These are phyloP conservation scores for Pipistrellus nathusii DNA, from an alignment of 2,797 vertebrate species.

Conservation along the genomic window DNA sequence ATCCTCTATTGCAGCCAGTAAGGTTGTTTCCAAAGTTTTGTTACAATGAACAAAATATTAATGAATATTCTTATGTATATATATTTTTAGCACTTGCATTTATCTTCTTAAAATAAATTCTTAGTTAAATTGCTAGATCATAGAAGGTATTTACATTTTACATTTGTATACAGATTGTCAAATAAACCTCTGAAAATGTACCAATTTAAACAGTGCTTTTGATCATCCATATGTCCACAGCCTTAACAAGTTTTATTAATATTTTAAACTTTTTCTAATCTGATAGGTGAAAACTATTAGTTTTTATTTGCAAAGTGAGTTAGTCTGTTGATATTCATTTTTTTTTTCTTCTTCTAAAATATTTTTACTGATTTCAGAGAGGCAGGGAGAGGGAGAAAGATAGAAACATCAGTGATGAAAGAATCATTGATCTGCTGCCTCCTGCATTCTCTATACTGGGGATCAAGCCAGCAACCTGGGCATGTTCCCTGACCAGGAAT, in stretches of 20 bases:
- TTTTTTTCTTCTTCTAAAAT: background rate
- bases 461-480: too few species aligned
- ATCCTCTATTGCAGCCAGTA: background rate
- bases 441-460: too few species aligned
- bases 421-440: too few species aligned
- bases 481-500: too few species aligned
- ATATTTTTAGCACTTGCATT: conserved; percentile 48
- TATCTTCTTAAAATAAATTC: conserved; percentile 50
- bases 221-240: background rate
- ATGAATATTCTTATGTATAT: background rate
- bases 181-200: conserved; percentile 16
- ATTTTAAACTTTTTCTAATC: conserved; percentile 33
- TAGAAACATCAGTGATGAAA: too few species aligned
- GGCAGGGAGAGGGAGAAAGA: too few species aligned
- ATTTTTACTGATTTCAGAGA: too few species aligned
- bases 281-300: conserved; percentile 24
- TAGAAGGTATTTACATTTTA: background rate
- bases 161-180: conserved; percentile 40
- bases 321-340: background rate
- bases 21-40: background rate
- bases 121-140: background rate
- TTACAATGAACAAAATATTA: conserved; percentile 23
- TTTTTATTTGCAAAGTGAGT: conserved; percentile 55
- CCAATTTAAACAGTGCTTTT: conserved; percentile 1
- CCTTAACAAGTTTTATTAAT: background rate